Evolutionary conservation across 2,797 vertebrate species (phyloP), one percentile per base, ranked within the genome.

Genomic region (Apogon hyalosoma): DNA sequence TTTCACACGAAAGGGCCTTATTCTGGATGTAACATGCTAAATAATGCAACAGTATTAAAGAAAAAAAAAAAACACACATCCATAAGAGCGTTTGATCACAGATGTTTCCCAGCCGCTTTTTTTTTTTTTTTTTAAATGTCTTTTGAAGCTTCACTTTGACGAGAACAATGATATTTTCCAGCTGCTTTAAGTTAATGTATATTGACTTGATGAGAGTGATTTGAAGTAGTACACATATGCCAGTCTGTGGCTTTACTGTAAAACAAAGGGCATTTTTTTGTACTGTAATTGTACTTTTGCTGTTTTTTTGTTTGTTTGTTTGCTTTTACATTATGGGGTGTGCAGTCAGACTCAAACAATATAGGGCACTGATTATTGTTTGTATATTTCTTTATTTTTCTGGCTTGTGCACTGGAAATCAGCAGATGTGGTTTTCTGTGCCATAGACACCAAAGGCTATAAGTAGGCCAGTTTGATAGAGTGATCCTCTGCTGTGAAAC

Each of bases 381-480:
- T 33, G 15, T 46, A 42, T 43, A 43, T 50, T 13, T 24, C 33
- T 51, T 16, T 43, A 19, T 70, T 31, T 36, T 33, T 73, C 31
- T 50, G 51, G 46, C 63, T 28, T 7, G 8, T 77, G 54, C 43
- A 45, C 21, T 60, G 57, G 64, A 77, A 61, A 72, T 67, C 24
- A 53, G 57, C 61, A 53, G 66, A 52, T 51, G 38, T 21, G 40
- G 18, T 71, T 75, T 75, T 75, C 39, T 80, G 41, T 75, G 67
- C 51, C 47, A 60, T 85, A 65, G 76, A 75, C 70, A 49, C 36
- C 53, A 58, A 63, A 54, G 40, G 46, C 12, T 63, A 60, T 69
- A 88, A 88, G 73, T 87, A 88, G 90, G 82, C 81, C 88, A 88
- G 56, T 85, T 82, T 88, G 76, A 86, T 68, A 63, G 74, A 67